Conservation (phyloP, 2,797 vertebrate species). For the Amblyopsis hoosieri region DNA sequence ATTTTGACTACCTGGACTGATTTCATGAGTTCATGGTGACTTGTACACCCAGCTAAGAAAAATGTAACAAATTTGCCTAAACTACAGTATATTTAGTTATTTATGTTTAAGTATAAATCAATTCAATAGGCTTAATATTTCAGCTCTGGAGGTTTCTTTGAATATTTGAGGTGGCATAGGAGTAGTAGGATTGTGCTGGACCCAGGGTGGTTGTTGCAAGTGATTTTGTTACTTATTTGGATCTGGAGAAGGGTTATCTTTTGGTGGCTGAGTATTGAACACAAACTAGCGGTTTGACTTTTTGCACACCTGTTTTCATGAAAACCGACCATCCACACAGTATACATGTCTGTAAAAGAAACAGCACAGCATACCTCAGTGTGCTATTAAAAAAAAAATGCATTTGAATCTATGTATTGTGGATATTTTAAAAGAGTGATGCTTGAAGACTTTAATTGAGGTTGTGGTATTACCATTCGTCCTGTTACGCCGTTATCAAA, state of each 20-base stretch:
- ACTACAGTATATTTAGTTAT: slow-evolving; percentile 27
- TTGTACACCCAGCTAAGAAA: neutral
- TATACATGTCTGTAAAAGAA: slow-evolving; percentile 21
- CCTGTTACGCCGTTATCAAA: too few species aligned
- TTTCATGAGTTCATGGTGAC: neutral
- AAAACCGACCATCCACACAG: slow-evolving; percentile 56
- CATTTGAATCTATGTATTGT: slow-evolving; percentile 31
- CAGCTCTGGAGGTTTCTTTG: neutral
- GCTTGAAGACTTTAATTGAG: too few species aligned
- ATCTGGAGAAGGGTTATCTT: slow-evolving; percentile 59
- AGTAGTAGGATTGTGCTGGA: neutral
- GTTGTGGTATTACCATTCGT: too few species aligned
- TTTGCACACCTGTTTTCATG: slow-evolving; percentile 72
- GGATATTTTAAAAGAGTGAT: neutral
- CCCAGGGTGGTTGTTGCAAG: slow-evolving; percentile 46
- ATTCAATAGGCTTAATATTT: slow-evolving; percentile 4
- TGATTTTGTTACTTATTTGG: slow-evolving; percentile 44
- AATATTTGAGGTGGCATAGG: slow-evolving; percentile 2
- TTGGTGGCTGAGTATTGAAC: slow-evolving; percentile 35
- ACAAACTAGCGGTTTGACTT: slow-evolving; percentile 45
- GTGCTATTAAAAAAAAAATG: slow-evolving; percentile 43
- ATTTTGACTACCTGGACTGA: slow-evolving; percentile 96
- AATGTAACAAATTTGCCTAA: slow-evolving; percentile 11
- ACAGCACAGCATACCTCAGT: slow-evolving; percentile 39
- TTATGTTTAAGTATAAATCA: slow-evolving; percentile 18